A percentile compares a stretch with the other conserved stretches of the same genome.
Evolutionary conservation across 2,888 invertebrate genomes (phyloP).

Genomic region (Sepioteuthis lessoniana): DNA sequence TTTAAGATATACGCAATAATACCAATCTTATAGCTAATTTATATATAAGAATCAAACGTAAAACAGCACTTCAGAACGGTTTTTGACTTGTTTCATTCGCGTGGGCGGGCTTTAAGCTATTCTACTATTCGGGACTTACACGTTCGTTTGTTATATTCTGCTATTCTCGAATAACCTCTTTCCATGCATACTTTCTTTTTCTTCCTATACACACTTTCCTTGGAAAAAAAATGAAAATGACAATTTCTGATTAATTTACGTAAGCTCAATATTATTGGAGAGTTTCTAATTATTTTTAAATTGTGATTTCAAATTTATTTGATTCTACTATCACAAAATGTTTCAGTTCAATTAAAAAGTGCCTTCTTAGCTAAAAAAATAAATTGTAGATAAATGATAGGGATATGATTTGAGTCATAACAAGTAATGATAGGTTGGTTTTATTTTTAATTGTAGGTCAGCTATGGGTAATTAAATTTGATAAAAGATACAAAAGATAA

Average conservation of each 20-base stretch:
- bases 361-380: not conserved
- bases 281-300: not conserved
- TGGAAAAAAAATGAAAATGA: not conserved
- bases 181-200: not conserved
- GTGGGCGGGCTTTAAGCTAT: conserved; percentile 33
- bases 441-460: too few relatives aligned
- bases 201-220: not conserved
- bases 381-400: not conserved
- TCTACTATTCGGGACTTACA: not conserved
- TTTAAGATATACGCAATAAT: not conserved
- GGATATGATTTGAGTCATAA: not conserved
- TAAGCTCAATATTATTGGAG: not conserved
- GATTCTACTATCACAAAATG: not conserved
- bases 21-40: not conserved
- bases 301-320: not conserved
- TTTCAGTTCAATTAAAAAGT: not conserved
- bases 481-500: too few relatives aligned
- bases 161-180: not conserved
- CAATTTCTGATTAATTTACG: not conserved
- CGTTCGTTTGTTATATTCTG: not conserved
- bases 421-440: not conserved
- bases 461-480: too few relatives aligned
- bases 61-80: not conserved
- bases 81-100: not conserved
- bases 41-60: not conserved